Percentiles rank a stretch among this genome's conserved stretches.
Evolutionary conservation across 2,888 invertebrate species (phyloP).

Genomic region (Neuroscelio doddi): DNA sequence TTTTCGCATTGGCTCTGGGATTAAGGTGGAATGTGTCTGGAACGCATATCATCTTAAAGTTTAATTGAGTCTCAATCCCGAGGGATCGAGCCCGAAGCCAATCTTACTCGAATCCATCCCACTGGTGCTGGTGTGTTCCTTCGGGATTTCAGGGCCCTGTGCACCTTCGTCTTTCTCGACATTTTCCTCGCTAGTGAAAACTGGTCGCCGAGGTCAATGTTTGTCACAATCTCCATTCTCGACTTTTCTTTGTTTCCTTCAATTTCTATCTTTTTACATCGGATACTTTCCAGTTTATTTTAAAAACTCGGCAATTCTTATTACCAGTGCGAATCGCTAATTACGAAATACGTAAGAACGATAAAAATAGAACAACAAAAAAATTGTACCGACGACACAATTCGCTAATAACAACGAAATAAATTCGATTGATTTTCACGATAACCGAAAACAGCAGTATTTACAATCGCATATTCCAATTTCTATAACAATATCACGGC

Average conservation of each 20-base stretch:
- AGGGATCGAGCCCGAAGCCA: slow-evolving; percentile 72
- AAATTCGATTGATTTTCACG: no score
- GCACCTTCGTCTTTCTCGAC: slow-evolving; percentile 48
- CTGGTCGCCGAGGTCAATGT: slow-evolving; percentile 31
- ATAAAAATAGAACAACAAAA: no score
- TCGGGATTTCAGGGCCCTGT: slow-evolving; percentile 38
- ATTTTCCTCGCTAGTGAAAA: slow-evolving; percentile 37
- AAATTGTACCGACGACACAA: no score
- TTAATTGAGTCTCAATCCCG: slow-evolving; percentile 80
- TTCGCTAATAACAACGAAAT: no score
- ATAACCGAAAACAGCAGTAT: no score
- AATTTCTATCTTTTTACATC: not conserved
- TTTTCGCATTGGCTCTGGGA: slow-evolving; percentile 36
- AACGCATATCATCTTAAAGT: slow-evolving; percentile 80
- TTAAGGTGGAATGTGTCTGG: slow-evolving; percentile 62
- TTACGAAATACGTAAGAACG: no score
- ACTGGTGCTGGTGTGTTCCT: slow-evolving; percentile 46
- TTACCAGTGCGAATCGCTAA: no score
- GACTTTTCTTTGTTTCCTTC: slow-evolving; percentile 20
- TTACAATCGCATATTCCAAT: no score
- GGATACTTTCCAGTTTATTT: no score
- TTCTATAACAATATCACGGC: no score
- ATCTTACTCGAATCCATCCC: slow-evolving; percentile 64
- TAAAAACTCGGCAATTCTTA: no score
- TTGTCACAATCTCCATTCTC: slow-evolving; percentile 28